Base-by-base conservation (phyloP, 1,140 invertebrate species). In the Drosophila lowei region DNA sequence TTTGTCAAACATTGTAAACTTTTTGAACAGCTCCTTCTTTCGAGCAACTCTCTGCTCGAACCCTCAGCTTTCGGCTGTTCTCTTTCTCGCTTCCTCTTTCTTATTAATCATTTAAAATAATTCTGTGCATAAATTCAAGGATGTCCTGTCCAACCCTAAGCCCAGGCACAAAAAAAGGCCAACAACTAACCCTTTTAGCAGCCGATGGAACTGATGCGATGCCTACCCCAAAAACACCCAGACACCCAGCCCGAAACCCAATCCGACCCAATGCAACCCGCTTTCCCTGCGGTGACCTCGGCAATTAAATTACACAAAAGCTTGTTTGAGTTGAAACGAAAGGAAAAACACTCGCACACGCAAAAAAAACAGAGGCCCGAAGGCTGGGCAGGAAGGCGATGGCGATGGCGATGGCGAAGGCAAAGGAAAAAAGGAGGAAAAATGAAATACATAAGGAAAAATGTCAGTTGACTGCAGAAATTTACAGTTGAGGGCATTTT, bases 241-340 rank as follows among this genome's bases (percentile, higher is more conserved):
- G 4, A 23, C 21, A 23, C 2, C 23, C 18, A 18, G 2, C 18
- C 1, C 18, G 18, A 18, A 18, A 5, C 23, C 23, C 23, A 25
- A 25, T 25, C 23, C 23, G 4, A 21, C 16, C 9, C 15, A 11
- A 1, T 38, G 34, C 11, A 38, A 16, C 18, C 18, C 23, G 38
- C 43, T 34, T 56, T 30, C 23, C 23, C 5, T 25, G 23, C n/a
- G 53, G 57, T 59, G 61, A 72, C 68, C 54, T 46, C 59, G 59
- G 34, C 72, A 77, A 77, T 71, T 74, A 77, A 75, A 77, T 75
- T 60, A 71, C 56, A 65, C 56, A 75, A 71, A 74, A 64, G 64
- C 53, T 73, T 16, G 18, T 15, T 44, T 7, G 18, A n/a, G 43
- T 38, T 38, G 25, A 28, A 28, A 13, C 41, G n/a, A 56, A 64